Evolutionary conservation across 2,113 vertebrate genomes (phyloP), one percentile per base, ranked within the genome.

Genomic region (Sapajus apella): DNA sequence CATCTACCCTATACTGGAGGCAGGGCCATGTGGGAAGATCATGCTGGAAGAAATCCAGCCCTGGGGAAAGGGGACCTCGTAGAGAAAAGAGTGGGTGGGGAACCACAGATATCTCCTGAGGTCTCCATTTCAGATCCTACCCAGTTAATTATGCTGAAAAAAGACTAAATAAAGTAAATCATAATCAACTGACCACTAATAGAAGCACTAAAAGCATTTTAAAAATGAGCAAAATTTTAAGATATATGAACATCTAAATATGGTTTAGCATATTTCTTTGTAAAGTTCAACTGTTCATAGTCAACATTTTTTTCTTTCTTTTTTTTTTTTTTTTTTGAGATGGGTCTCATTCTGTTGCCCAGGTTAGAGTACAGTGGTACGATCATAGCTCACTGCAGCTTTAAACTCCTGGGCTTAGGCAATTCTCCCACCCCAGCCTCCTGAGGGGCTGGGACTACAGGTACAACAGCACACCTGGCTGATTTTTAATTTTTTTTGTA

Each of bases 251-350:
- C 56, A n/a, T 11, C 37, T 90, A 76, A 17, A 55, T 66, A 66
- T 47, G 58, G 32, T 25, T 77, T 40, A 85, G 35, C 58, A 88
- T 76, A 93, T 95, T 87, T 95, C 43, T 93, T 75, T 91, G 37
- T 40, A 52, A 16, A 80, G 37, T 88, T 86, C 13, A 80, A 30
- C 27, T 73, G 35, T 66, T 90, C n/a, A 76, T 91, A n/a, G 55
- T 61, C 27, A 93, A 56, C 13, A 72, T 30, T 90, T 64, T 61
- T 61, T 27, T 61, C 58, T 61, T 30, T 61, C 21, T 18, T 61
- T 23, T 23, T 23, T 61, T 61, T 61, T 61, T 8, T 58, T 25
- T 61, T 61, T 61, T 61, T 61, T 61, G 11, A 61, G 58, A 30
- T 61, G 25, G 58, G 25, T 61, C 25, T 61, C 25, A 30, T 23